Evolutionary conservation across 1,140 invertebrate genomes (phyloP).

Genomic region (Drosophila pseudoobscura): DNA sequence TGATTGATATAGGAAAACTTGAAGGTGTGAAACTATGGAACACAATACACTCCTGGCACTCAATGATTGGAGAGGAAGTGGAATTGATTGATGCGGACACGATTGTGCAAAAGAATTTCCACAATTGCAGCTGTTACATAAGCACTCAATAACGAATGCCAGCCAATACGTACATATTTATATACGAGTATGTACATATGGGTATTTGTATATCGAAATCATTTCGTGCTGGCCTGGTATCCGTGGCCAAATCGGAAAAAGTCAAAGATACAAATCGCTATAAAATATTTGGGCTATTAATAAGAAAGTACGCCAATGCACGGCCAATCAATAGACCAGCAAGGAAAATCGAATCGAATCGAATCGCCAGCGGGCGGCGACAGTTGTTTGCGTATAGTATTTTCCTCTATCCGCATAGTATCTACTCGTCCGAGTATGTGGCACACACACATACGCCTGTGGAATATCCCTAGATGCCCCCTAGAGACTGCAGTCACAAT

Average conservation of each 20-base stretch:
- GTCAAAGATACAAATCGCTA: conserved; percentile 77
- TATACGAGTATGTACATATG: conserved; percentile 7
- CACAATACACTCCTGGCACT: conserved; percentile 14
- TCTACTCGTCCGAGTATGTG: not conserved
- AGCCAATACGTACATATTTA: conserved; percentile 10
- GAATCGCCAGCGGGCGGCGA: conserved; percentile 41
- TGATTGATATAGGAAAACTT: conserved; percentile 64
- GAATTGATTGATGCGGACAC: conserved; percentile 65
- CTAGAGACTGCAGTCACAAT: conserved; percentile 32
- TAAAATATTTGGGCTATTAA: conserved; percentile 78
- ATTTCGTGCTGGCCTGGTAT: conserved; percentile 46
- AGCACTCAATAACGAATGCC: conserved; percentile 64
- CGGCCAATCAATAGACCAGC: conserved; percentile 66
- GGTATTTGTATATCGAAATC: conserved; percentile 44
- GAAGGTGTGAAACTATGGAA: conserved; percentile 65
- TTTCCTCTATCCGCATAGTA: too few species aligned
- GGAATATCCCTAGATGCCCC: conserved; percentile 29
- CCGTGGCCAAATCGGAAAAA: conserved; percentile 74
- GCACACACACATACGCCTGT: conserved; percentile 31
- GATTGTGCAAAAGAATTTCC: conserved; percentile 68
- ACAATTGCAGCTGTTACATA: conserved; percentile 65
- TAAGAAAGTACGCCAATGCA: conserved; percentile 70
- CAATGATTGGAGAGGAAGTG: conserved; percentile 58
- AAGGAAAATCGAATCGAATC: conserved; percentile 37
- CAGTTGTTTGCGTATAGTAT: conserved; percentile 18